Evolutionary conservation across 2,113 vertebrate species (phyloP).

Genomic region (Colinus virginianus): DNA sequence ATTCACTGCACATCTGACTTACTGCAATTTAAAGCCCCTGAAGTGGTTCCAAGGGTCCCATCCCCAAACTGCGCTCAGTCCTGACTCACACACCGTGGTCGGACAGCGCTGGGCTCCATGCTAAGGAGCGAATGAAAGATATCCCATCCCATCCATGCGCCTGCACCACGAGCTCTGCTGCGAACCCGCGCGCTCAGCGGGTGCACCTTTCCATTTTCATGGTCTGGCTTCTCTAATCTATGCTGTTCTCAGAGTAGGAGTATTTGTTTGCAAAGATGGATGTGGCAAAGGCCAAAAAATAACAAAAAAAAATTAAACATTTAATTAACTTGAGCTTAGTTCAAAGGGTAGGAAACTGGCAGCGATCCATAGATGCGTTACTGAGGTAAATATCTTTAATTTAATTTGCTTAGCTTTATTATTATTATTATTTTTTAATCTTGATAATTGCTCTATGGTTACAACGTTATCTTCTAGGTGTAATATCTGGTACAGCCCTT

Average conservation of each 20-base stretch:
- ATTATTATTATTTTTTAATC: conserved; percentile 70
- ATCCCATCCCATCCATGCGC: neutral
- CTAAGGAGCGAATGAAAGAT: neutral
- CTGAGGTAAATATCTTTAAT: conserved; percentile 78
- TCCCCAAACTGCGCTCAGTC: neutral
- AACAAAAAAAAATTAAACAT: conserved; percentile 63
- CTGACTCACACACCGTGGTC: neutral
- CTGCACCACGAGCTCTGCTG: neutral
- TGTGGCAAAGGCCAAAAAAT: conserved; percentile 54
- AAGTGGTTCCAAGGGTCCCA: neutral
- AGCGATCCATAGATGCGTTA: conserved; percentile 74
- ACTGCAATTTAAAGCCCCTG: neutral
- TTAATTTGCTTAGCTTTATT: conserved; percentile 79
- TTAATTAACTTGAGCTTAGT: conserved; percentile 82
- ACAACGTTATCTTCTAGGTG: conserved; percentile 76
- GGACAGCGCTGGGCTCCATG: neutral
- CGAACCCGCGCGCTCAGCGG: neutral
- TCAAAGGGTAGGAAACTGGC: conserved; percentile 85
- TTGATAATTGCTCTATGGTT: conserved; percentile 77
- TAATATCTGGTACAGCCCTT: conserved; percentile 69
- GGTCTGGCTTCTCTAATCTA: neutral
- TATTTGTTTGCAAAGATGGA: conserved; percentile 60
- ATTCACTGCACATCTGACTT: neutral
- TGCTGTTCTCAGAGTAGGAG: neutral
- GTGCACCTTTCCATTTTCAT: neutral